Evolutionary conservation across 2,113 vertebrate genomes (phyloP).

Genomic region (Pitta sordida): DNA sequence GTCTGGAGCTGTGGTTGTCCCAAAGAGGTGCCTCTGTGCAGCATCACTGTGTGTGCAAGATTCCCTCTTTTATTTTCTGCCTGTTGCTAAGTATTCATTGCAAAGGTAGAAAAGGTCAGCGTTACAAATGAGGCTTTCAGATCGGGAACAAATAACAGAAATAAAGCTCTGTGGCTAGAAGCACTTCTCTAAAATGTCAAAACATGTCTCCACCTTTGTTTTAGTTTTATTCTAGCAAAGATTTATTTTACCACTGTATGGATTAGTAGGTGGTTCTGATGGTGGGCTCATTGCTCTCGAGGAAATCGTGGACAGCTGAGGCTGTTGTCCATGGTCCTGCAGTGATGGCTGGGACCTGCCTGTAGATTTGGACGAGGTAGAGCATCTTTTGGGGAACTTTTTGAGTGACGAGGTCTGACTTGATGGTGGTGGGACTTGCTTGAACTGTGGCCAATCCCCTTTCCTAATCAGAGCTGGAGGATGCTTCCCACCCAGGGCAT

Average conservation of each 20-base stretch:
- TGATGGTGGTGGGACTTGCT: neutral
- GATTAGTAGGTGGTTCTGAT: accelerated
- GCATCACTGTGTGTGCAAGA: neutral
- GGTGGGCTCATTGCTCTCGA: neutral
- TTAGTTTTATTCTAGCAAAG: neutral
- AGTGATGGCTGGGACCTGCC: neutral
- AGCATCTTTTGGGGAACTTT: neutral
- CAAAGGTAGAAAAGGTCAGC: neutral
- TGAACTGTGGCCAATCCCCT: neutral
- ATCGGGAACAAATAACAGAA: neutral
- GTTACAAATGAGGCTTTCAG: neutral
- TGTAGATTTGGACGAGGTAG: neutral
- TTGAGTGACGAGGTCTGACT: neutral
- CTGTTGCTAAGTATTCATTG: neutral
- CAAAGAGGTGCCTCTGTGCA: neutral
- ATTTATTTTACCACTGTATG: neutral
- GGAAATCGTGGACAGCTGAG: too few relatives aligned
- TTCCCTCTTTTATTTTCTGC: neutral
- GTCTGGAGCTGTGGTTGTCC: neutral
- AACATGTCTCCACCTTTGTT: neutral
- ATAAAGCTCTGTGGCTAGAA: neutral
- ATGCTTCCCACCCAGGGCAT: accelerated
- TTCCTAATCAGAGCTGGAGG: neutral
- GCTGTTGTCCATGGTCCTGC: neutral
- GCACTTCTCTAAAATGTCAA: neutral